Evolutionary conservation across 53 echinoderm and acorn worm species (phyloP), one percentile per base, ranked within the genome.

Genomic region (Luidia sarsii): DNA sequence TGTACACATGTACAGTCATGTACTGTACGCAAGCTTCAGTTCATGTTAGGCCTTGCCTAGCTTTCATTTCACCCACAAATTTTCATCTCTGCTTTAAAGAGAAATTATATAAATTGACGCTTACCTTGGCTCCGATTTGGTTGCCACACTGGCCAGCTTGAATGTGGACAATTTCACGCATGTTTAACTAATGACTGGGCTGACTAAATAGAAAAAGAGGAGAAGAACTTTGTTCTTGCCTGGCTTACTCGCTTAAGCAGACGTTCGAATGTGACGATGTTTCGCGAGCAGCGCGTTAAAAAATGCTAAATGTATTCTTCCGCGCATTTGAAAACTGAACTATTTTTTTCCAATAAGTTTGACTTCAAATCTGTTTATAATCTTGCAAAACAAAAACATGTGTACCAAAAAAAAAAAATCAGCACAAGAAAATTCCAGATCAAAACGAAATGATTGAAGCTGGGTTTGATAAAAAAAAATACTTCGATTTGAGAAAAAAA

Each of bases 141-240:
- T 94, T 94, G 54, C 94, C 94, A 54, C 94, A 94, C 81, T 94
- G 94, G 19, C 94, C 94, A 35, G 94, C 94, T 88, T 94, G 94
- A 13, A 94, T 88, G 41, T 94, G 94, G 11, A 94, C 94, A 43
- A 94, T 94, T 88, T 94, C 94, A 55, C 94, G 86, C 94, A 94
- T 94, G 54, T 81, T 93, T 89, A 67, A 43, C 24, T 53, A n/a
- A 29, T 39, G 59, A 55, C 46, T 62, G 49, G 85, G 33, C 56
- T 10, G 69, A 35, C 35, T 75, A 23, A 35, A 3, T 7, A 57
- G 57, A 7, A 56, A 15, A 23, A 25, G 16, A 41, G 6, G 6
- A 41, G 6, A 11, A 41, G 11, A 6, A 23, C 15, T 38, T 7
- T 39, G 8, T 0, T 41, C 25, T 39, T 39, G 19, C 41, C 0